phyloP scores from a whole-genome alignment of 1,140 invertebrate species.

The Dysdera silvatica region DNA sequence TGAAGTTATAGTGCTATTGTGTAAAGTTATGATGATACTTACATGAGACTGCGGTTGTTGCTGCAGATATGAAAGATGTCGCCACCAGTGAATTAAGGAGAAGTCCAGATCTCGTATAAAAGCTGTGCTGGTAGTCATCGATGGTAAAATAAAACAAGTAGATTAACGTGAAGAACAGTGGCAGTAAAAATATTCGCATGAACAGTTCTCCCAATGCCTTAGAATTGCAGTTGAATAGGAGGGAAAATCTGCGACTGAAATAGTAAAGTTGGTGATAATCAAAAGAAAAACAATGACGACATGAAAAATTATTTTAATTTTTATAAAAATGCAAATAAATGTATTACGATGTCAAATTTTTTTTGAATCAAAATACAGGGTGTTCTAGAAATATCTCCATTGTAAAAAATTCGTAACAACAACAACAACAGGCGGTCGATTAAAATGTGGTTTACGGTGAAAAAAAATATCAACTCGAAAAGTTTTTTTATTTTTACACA shows the following conservation, averaged over 20 bases:
- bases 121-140: conserved; percentile 62
- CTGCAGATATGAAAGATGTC: conserved; percentile 63
- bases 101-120: conserved; percentile 66
- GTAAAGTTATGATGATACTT: conserved; percentile 22
- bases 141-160: conserved; percentile 67
- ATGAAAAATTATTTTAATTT: no score
- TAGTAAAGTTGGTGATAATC: not conserved
- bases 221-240: conserved; percentile 54
- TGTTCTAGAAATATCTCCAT: no score
- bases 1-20: no score
- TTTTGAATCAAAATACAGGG: no score
- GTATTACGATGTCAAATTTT: no score
- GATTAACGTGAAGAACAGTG: conserved; percentile 64
- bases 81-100: conserved; percentile 69
- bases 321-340: no score
- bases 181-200: conserved; percentile 62
- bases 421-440: no score
- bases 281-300: not conserved
- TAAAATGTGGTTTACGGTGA: no score
- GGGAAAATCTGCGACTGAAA: conserved; percentile 31
- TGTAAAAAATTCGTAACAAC: no score
- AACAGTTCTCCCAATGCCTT: conserved; percentile 63
- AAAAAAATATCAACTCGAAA: no score
- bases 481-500: no score
- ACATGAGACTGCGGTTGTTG: conserved; percentile 60